These are phyloP conservation scores for Trichonephila clavipes DNA, from an alignment of 1,140 invertebrate species.

Conservation along the genomic window DNA sequence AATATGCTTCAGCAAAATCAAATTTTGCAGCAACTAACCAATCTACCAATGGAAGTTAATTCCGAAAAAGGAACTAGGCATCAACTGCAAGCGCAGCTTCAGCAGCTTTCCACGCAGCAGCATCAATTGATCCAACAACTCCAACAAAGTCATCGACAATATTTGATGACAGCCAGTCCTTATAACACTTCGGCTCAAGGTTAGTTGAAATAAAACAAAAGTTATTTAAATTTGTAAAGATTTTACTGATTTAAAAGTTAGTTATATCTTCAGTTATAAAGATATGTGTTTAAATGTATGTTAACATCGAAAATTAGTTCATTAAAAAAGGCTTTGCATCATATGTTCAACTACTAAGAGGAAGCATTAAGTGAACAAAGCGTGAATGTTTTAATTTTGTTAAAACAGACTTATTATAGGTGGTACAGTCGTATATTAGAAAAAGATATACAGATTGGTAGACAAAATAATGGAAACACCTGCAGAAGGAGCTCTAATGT, in stretches of 20 bases:
- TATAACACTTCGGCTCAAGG: slow-evolving; percentile 62
- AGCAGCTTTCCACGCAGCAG: slow-evolving; percentile 88
- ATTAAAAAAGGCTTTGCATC: no score
- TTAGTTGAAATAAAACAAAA: neutral
- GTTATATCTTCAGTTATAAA: no score
- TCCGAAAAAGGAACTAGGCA: slow-evolving; percentile 65
- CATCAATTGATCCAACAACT: slow-evolving; percentile 89
- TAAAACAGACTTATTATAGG: no score
- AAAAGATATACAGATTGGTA: no score
- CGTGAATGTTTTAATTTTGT: no score
- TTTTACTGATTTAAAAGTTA: neutral
- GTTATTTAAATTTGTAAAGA: neutral
- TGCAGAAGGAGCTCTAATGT: no score
- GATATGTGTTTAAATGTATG: no score
- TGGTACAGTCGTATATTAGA: no score
- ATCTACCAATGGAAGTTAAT: slow-evolving; percentile 70
- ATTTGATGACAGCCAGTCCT: slow-evolving; percentile 81
- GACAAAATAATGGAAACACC: no score
- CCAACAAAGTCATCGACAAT: slow-evolving; percentile 88
- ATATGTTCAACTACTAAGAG: no score
- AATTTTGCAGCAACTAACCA: slow-evolving; percentile 84
- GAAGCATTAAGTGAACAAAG: no score
- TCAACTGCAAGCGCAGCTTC: slow-evolving; percentile 83
- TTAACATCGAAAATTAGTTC: no score
- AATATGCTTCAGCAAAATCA: slow-evolving; percentile 89